Conservation (phyloP, 1,140 invertebrate genomes). For the Drosophila elegans region DNA sequence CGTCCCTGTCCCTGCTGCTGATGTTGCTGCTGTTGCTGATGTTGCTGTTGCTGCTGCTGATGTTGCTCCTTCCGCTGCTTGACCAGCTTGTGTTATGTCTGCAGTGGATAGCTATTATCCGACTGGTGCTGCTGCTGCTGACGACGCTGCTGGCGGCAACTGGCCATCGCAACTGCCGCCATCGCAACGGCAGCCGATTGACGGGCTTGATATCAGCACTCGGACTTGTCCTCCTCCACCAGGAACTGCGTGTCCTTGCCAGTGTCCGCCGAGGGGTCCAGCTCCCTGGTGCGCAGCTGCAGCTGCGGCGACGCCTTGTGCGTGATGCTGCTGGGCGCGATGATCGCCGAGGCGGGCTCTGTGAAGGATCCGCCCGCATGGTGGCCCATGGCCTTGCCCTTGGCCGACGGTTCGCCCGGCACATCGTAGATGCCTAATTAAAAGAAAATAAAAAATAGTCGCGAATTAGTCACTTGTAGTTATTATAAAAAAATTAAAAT, state of each 20-base stretch:
- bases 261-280: slow-evolving; percentile 94
- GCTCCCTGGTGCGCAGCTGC: slow-evolving; percentile 90
- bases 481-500: no score
- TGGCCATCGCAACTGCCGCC: slow-evolving; percentile 32
- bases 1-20: slow-evolving; percentile 44
- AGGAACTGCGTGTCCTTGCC: slow-evolving; percentile 96
- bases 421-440: slow-evolving; percentile 90
- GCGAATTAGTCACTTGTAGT: not conserved
- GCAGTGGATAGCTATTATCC: slow-evolving; percentile 62
- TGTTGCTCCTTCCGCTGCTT: slow-evolving; percentile 24
- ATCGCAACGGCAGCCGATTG: slow-evolving; percentile 42
- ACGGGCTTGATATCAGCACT: slow-evolving; percentile 84
- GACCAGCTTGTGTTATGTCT: slow-evolving; percentile 69
- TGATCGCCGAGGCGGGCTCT: slow-evolving; percentile 89
- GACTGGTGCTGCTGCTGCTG: slow-evolving; percentile 15
- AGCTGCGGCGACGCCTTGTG: slow-evolving; percentile 91
- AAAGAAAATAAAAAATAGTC: slow-evolving; percentile 43
- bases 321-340: slow-evolving; percentile 92
- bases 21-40: slow-evolving; percentile 22
- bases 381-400: slow-evolving; percentile 86
- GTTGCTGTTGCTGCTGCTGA: slow-evolving; percentile 17
- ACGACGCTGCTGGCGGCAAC: slow-evolving; percentile 50
- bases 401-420: slow-evolving; percentile 88
- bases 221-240: slow-evolving; percentile 92
- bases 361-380: slow-evolving; percentile 83